Evolutionary conservation across 1,140 invertebrate genomes (phyloP).

Genomic region (Neuroterus valhalla): DNA sequence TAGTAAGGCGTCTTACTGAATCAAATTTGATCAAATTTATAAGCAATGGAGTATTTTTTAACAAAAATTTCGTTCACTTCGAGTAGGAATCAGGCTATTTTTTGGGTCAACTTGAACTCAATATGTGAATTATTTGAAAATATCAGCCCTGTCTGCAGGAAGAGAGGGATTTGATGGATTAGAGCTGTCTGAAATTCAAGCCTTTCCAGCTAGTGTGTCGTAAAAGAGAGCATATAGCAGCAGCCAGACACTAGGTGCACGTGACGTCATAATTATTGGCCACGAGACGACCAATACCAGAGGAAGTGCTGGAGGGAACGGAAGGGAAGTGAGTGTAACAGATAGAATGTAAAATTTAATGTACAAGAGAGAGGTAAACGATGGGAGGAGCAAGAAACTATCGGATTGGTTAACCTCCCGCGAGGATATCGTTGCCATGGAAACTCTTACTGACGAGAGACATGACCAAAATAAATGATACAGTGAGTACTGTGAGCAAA

Average conservation of each 20-base stretch:
- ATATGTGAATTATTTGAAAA: neutral
- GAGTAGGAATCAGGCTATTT: too few species aligned
- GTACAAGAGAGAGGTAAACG: conserved; percentile 35
- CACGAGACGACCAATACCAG: conserved; percentile 37
- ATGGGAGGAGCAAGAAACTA: conserved; percentile 60
- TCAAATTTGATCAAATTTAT: too few species aligned
- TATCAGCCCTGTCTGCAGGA: neutral
- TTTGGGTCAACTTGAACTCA: neutral
- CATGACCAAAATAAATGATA: conserved; percentile 49
- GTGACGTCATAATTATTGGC: conserved; percentile 43
- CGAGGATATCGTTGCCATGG: conserved; percentile 66
- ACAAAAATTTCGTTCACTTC: too few species aligned
- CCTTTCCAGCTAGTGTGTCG: neutral
- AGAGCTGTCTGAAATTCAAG: neutral
- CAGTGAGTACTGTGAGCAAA: conserved; percentile 16
- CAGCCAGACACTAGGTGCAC: conserved; percentile 9
- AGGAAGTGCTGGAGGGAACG: conserved; percentile 29
- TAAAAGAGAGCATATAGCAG: neutral
- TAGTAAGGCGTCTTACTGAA: too few species aligned
- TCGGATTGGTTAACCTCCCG: conserved; percentile 62
- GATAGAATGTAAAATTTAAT: conserved; percentile 35
- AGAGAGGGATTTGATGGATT: neutral
- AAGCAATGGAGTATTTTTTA: too few species aligned
- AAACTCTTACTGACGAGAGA: conserved; percentile 48
- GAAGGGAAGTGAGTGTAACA: conserved; percentile 37